Evolutionary conservation across 2,888 invertebrate genomes (phyloP).

Genomic region (Erannis defoliaria): DNA sequence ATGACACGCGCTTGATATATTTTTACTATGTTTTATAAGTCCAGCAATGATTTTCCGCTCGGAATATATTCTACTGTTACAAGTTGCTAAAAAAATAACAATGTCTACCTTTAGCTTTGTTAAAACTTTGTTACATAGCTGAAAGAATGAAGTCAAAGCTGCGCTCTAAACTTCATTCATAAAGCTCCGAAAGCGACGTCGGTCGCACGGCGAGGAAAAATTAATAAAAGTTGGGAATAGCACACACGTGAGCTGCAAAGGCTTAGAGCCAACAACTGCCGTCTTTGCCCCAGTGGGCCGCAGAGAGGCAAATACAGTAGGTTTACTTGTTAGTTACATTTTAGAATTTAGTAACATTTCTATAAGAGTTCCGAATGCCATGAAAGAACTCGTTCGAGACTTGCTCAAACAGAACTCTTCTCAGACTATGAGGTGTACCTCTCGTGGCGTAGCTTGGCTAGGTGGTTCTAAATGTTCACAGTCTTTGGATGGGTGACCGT

Average conservation of each 20-base stretch:
- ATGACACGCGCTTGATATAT: too few species aligned
- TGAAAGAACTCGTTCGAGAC: background rate
- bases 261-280: conserved; percentile 37
- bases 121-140: conserved; percentile 4
- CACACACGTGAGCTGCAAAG: conserved; percentile 40
- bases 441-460: too few species aligned
- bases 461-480: too few species aligned
- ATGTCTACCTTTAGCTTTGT: background rate
- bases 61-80: background rate
- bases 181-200: conserved; percentile 14
- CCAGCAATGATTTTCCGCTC: too few species aligned
- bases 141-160: conserved; percentile 18
- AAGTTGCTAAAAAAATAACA: conserved; percentile 1
- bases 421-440: too few species aligned
- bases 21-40: too few species aligned
- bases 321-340: background rate
- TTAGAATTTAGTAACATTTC: background rate
- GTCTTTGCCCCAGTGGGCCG: conserved; percentile 26
- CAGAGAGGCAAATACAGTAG: conserved; percentile 18
- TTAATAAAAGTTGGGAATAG: conserved; percentile 43
- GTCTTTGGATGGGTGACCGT: too few species aligned
- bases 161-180: conserved; percentile 28
- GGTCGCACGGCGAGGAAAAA: conserved; percentile 33
- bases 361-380: too few species aligned
- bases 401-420: too few species aligned